Evolutionary conservation across 2,113 vertebrate species (phyloP), one percentile per base, ranked within the genome.

Genomic region (Harpagus bidentatus): DNA sequence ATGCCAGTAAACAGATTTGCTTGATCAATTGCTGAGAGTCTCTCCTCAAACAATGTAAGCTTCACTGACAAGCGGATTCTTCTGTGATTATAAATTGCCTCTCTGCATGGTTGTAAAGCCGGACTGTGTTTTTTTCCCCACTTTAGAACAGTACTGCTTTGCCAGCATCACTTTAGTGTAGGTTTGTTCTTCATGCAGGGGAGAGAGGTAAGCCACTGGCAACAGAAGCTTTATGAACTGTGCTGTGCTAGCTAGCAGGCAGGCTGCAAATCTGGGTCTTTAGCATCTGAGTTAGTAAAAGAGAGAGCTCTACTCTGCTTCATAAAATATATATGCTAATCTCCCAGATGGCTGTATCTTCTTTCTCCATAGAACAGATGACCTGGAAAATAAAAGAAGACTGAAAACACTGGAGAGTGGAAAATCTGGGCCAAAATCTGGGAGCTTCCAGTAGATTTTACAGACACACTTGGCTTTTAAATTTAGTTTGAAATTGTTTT

Each of bases 251-350:
- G 82, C 74, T 85, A 56, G 50, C 62, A 93, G 80, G 58, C 48
- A 94, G 87, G 71, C 82, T 96, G 95, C 2, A 8, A 92, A 96
- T 93, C 92, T 96, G 88, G 53, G 82, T 95, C 92, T 96, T 82
- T n/a, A 94, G 66, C 84, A 93, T 94, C 62, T 79, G 50, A 96
- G 84, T 90, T 79, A 88, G 82, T 82, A 78, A 80, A 85, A 93
- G 88, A 86, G 40, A 87, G 84, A 67, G 61, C 85, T 96, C 87
- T 73, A 21, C 70, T 91, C 82, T 53, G 63, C 92, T 95, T 97
- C 95, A 96, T 97, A 86, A 96, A 97, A 96, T 95, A 96, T 96
- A 94, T 96, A 96, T 96, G 92, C 85, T 96, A 94, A 96, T 96
- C 74, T 97, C 94, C 95, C 96, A 97, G 94, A 91, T 97, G 92